A percentile compares a stretch with the other conserved stretches of the same genome.
Conservation (phyloP, 2,888 invertebrate species). For the Athetis lepigone region DNA sequence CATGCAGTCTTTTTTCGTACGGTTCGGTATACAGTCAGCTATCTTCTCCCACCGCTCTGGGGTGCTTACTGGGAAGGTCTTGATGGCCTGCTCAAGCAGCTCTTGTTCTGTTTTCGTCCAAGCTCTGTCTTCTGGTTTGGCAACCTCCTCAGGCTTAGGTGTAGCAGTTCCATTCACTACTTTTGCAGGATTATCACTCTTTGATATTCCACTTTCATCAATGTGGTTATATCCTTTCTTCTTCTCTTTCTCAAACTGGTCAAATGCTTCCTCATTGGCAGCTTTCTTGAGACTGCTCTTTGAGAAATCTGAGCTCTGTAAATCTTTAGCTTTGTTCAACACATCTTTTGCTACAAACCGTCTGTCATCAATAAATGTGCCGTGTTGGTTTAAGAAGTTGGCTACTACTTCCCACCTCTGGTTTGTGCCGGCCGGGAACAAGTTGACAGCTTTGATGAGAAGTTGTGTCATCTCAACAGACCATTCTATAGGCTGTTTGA, state of each 20-base stretch:
- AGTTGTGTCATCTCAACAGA: slow-evolving; percentile 95
- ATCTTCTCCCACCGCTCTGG: slow-evolving; percentile 99
- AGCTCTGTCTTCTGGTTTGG: slow-evolving; percentile 82
- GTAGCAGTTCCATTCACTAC: slow-evolving; percentile 81
- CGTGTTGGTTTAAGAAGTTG: slow-evolving; percentile 98
- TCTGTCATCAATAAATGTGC: slow-evolving; percentile 90
- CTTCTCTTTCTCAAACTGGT: slow-evolving; percentile 97
- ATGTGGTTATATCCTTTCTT: slow-evolving; percentile 91
- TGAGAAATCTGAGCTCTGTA: slow-evolving; percentile 97
- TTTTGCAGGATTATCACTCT: slow-evolving; percentile 87
- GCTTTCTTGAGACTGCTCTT: slow-evolving; percentile 96
- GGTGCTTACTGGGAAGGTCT: slow-evolving; percentile 96
- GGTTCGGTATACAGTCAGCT: slow-evolving; percentile 96
- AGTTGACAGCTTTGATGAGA: slow-evolving; percentile 98
- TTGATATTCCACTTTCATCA: slow-evolving; percentile 94
- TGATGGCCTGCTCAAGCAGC: slow-evolving; percentile 98
- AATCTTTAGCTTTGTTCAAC: slow-evolving; percentile 97
- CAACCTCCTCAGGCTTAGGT: slow-evolving; percentile 72
- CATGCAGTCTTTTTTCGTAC: slow-evolving; percentile 99
- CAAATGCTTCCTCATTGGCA: slow-evolving; percentile 97
- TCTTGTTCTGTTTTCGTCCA: slow-evolving; percentile 99
- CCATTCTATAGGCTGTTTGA: slow-evolving; percentile 93
- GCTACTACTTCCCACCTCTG: slow-evolving; percentile 98
- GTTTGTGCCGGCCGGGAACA: slow-evolving; percentile 98
- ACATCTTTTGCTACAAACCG: slow-evolving; percentile 97